Evolutionary conservation across 2,797 vertebrate species (phyloP).

Genomic region (Hapalemur alaotrensis): DNA sequence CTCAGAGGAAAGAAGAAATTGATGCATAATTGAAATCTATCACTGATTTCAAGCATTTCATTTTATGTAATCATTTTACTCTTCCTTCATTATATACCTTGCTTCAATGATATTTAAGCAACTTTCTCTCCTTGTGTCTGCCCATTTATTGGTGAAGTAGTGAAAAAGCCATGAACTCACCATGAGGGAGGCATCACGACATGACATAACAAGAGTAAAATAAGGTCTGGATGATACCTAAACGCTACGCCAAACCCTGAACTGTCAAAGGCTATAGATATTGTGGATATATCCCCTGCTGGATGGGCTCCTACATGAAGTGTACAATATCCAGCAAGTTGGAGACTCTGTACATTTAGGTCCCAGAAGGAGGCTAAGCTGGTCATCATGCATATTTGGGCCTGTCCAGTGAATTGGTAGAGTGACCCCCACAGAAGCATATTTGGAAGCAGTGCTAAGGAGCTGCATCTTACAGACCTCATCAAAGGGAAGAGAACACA

Average conservation of each 20-base stretch:
- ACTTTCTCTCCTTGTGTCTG: neutral
- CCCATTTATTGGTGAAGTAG: neutral
- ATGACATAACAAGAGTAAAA: neutral
- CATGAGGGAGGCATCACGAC: neutral
- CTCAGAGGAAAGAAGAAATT: neutral
- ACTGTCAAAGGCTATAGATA: neutral
- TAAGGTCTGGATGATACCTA: neutral
- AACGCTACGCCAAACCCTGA: neutral
- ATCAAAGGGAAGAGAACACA: neutral
- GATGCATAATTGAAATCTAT: neutral
- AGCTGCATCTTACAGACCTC: neutral
- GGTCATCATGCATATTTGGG: neutral
- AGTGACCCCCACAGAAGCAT: neutral
- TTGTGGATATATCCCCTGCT: neutral
- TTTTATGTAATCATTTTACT: neutral
- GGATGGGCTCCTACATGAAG: neutral
- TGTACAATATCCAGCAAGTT: neutral
- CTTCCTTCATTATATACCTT: neutral
- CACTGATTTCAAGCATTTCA: neutral
- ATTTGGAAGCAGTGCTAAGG: neutral
- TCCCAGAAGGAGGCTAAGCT: neutral
- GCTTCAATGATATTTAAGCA: neutral
- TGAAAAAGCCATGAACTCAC: neutral
- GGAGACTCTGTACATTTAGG: neutral
- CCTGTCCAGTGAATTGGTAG: neutral